These are phyloP conservation scores for Coturnix japonica DNA, from an alignment of 2,113 vertebrate genomes.

Conservation along the genomic window DNA sequence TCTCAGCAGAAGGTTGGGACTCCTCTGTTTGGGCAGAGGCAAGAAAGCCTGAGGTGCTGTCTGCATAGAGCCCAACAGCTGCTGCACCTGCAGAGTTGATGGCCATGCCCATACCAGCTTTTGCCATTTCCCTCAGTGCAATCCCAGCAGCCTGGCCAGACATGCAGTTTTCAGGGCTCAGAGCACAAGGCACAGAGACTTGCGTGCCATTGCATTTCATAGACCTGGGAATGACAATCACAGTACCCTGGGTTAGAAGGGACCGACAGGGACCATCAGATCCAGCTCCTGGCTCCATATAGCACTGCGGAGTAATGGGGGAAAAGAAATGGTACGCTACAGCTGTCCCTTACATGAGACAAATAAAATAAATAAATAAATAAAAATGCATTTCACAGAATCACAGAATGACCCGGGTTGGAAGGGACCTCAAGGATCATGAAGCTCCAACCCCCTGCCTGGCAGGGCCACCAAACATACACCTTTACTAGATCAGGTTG, in stretches of 20 bases:
- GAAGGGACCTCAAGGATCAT: no score
- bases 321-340: not conserved
- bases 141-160: not conserved
- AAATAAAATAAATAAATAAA: not conserved
- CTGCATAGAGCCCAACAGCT: not conserved
- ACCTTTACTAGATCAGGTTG: no score
- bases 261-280: not conserved
- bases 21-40: not conserved
- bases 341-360: not conserved
- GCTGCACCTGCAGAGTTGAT: not conserved
- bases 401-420: no score
- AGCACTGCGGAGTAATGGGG: not conserved
- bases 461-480: no score
- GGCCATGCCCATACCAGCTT: rapidly evolving
- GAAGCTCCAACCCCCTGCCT: no score
- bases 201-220: not conserved
- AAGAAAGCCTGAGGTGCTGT: not conserved
- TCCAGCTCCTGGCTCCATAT: no score
- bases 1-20: not conserved
- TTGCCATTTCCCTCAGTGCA: not conserved
- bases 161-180: no score
- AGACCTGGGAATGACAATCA: not conserved
- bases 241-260: not conserved
- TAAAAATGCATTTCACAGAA: not conserved
- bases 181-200: not conserved